Evolutionary conservation across 1,140 invertebrate genomes (phyloP).

Genomic region (Achroia grisella): DNA sequence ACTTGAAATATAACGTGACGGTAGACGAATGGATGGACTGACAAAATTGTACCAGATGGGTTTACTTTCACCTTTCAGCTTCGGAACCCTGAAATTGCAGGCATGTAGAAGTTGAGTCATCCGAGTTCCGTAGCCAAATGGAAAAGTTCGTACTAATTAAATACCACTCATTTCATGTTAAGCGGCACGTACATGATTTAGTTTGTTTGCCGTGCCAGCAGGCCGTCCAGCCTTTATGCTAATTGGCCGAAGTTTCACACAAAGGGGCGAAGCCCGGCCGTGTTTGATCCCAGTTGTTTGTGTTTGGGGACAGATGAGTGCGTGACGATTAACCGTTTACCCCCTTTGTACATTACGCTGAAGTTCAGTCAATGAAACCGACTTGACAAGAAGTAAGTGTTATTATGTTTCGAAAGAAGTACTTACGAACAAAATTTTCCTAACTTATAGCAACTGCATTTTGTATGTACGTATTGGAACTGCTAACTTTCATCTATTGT

Average conservation of each 20-base stretch:
- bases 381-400: neutral
- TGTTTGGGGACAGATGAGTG: conserved; percentile 4
- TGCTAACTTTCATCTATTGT: neutral
- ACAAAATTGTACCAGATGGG: too few species aligned
- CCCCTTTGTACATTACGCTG: neutral
- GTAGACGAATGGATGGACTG: too few species aligned
- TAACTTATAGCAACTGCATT: too few species aligned
- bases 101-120: too few species aligned
- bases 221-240: conserved; percentile 20
- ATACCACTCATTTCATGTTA: too few species aligned
- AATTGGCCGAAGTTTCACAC: conserved; percentile 19
- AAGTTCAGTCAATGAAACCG: neutral
- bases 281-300: conserved; percentile 18
- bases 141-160: too few species aligned
- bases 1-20: too few species aligned
- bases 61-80: too few species aligned
- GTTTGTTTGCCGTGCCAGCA: conserved; percentile 10
- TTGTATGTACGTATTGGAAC: too few species aligned
- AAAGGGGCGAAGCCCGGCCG: conserved; percentile 8
- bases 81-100: too few species aligned
- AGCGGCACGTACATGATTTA: neutral
- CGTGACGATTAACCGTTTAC: conserved; percentile 11
- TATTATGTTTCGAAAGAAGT: conserved; percentile 3
- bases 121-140: too few species aligned
- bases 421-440: too few species aligned